Base-by-base conservation (phyloP, 2,797 vertebrate genomes). In the Alosa sapidissima region DNA sequence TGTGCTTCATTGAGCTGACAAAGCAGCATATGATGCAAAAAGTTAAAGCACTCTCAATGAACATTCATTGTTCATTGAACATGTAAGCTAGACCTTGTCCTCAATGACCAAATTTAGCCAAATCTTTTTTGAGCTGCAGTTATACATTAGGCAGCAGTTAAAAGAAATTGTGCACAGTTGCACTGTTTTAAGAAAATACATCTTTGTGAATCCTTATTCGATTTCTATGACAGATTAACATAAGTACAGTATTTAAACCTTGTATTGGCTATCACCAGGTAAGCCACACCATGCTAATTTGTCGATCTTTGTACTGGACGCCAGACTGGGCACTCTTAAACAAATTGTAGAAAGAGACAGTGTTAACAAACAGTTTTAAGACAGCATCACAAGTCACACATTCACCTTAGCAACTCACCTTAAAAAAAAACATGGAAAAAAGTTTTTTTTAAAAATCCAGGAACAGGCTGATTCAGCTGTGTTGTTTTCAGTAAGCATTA, bases 401-500 rank as follows among this genome's bases (percentile, higher is more conserved):
- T 65, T 62, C 8, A 62, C 58, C 41, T 78, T 16, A 47, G 72
- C 36, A 78, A 47, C 5, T 19, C 41, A 78, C 72, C 14, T 78
- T 47, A 41, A 47, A 78, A 75, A 41, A 75, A 45, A 65, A 24
- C n/a, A 28, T 28, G 16, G 72, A 36, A 36, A 21, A 78, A 78
- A 78, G 16, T 19, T 1, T 28, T 28, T 28, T n/a, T n/a, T n/a
- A 47, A 9, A 72, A 11, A 72, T 78, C 72, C 36, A 78, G 41
- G 41, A 78, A 78, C 72, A 47, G 68, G 72, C 72, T 78, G 36
- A 78, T 78, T 78, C 72, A 78, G 72, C 72, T 78, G 41, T 21
- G 36, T 36, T 45, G 72, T 78, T 45, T 78, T 78, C 72, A 78
- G 72, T 41, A 78, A 47, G 72, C 36, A 78, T 78, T 78, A 78